Evolutionary conservation across 2,113 vertebrate genomes (phyloP).

Genomic region (Ammospiza caudacuta): DNA sequence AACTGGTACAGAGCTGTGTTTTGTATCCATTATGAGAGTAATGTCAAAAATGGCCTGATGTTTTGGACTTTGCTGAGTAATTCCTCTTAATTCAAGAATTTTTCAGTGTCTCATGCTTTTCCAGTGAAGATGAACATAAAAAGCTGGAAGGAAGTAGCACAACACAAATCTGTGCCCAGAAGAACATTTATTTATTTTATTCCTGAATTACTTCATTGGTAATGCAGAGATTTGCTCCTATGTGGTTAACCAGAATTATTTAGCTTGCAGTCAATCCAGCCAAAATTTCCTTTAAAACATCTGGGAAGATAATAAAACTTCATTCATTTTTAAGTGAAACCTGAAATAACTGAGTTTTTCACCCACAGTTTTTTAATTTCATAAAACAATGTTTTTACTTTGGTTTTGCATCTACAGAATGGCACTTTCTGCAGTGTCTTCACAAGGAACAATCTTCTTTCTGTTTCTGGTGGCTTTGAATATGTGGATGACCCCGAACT

Average conservation of each 20-base stretch:
- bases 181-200: not conserved
- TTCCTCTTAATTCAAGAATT: not conserved
- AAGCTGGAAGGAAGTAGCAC: not conserved
- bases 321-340: not conserved
- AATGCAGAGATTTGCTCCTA: not conserved
- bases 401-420: not conserved
- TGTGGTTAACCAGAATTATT: not conserved
- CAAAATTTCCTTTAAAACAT: not conserved
- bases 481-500: not conserved
- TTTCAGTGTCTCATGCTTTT: not conserved
- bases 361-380: not conserved
- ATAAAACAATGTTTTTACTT: not conserved
- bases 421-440: not conserved
- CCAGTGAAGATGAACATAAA: not conserved
- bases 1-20: not conserved
- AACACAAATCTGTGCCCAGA: not conserved
- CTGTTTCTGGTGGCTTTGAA: not conserved
- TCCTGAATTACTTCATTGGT: not conserved
- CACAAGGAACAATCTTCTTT: not conserved
- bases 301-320: not conserved
- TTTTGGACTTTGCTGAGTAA: not conserved
- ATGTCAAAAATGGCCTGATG: fast-evolving
- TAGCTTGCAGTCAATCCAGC: not conserved
- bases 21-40: not conserved
- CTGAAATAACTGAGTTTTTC: not conserved